Conservation (phyloP, 2,888 invertebrate genomes). For the Branchipolynoe longqiensis region DNA sequence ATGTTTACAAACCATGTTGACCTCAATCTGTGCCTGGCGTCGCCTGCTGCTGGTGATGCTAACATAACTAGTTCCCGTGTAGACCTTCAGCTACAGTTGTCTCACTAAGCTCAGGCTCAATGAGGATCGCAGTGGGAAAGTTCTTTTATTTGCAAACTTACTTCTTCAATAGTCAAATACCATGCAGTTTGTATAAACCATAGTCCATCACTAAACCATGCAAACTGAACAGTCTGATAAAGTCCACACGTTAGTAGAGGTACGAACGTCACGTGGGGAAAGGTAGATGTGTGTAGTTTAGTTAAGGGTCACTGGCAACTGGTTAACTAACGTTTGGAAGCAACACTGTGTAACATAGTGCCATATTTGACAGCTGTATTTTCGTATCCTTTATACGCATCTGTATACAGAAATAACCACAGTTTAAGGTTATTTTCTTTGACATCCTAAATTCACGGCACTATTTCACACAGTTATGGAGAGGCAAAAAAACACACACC, state of each 20-base stretch:
- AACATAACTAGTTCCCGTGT: neutral
- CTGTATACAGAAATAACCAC: neutral
- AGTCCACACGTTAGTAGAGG: neutral
- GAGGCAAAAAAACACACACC: no score
- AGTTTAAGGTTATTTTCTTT: no score
- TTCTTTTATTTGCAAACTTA: no score
- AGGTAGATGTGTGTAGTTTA: neutral
- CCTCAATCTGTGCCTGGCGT: neutral
- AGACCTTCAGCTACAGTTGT: no score
- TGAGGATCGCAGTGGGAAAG: neutral
- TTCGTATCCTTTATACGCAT: neutral
- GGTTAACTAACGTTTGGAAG: neutral
- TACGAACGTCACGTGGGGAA: neutral
- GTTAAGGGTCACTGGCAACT: neutral
- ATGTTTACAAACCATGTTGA: conserved; percentile 41
- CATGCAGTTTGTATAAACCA: no score
- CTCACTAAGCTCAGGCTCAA: no score
- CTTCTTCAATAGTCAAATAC: conserved; percentile 1
- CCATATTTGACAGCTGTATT: neutral
- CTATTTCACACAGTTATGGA: conserved; percentile 24
- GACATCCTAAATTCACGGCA: conserved; percentile 2
- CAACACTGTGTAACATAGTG: conserved; percentile 12
- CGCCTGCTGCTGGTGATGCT: conserved; percentile 24
- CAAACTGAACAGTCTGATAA: conserved; percentile 1
- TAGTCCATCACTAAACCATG: conserved; percentile 30